Conservation (phyloP, 1,140 invertebrate species). For the Drosophila bocqueti region DNA sequence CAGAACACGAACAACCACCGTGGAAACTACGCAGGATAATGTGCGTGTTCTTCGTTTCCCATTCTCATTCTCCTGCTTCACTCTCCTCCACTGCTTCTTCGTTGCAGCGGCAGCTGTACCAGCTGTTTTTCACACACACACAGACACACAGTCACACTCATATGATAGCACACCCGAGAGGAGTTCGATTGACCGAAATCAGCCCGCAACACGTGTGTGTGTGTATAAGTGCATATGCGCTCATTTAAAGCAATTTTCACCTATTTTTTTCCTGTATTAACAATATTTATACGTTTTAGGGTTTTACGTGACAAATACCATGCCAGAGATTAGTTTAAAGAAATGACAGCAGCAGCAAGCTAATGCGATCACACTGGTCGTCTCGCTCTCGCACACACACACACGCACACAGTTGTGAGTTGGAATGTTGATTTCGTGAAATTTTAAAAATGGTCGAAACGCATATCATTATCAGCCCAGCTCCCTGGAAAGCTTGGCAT, state of each 20-base stretch:
- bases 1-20: slow-evolving; percentile 62
- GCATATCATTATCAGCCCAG: slow-evolving; percentile 73
- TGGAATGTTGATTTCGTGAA: slow-evolving; percentile 83
- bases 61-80: neutral
- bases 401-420: slow-evolving; percentile 63
- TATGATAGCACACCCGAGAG: slow-evolving; percentile 9
- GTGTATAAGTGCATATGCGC: neutral
- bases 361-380: slow-evolving; percentile 64
- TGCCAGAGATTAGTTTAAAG: slow-evolving; percentile 64
- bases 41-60: slow-evolving; percentile 33
- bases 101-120: slow-evolving; percentile 65
- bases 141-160: neutral
- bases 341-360: slow-evolving; percentile 63
- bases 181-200: slow-evolving; percentile 31
- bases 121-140: slow-evolving; percentile 65
- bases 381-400: slow-evolving; percentile 58
- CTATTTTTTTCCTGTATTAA: slow-evolving; percentile 19
- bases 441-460: slow-evolving; percentile 81
- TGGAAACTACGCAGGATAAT: slow-evolving; percentile 51
- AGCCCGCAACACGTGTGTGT: slow-evolving; percentile 38
- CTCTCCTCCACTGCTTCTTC: slow-evolving; percentile 2
- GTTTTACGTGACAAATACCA: slow-evolving; percentile 72
- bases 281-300: slow-evolving; percentile 42
- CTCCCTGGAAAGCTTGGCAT: slow-evolving; percentile 17
- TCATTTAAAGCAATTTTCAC: slow-evolving; percentile 8